Conservation (phyloP, 2,113 vertebrate genomes). For the Laticauda colubrina region DNA sequence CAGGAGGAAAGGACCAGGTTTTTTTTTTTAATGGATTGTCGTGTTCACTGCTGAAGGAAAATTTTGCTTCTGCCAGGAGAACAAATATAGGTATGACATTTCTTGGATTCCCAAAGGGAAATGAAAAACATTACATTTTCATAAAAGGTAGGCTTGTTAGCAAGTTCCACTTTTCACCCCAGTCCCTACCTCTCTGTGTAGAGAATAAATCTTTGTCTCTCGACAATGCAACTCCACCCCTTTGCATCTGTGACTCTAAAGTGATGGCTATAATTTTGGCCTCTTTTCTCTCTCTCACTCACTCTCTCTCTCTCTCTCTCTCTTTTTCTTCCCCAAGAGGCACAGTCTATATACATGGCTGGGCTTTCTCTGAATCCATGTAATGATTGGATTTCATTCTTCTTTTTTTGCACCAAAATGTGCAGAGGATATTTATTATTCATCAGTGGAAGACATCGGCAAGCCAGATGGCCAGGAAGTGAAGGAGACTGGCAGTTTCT, state of each 20-base stretch:
- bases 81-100: background rate
- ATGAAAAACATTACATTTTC: background rate
- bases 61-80: background rate
- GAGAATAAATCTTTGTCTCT: background rate
- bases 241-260: background rate
- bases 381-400: background rate
- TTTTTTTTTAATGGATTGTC: too few species aligned
- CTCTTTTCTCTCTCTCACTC: background rate
- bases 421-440: constrained; percentile 35
- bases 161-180: background rate
- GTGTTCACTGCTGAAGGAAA: background rate
- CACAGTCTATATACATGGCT: background rate
- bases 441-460: constrained; percentile 21
- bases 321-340: background rate
- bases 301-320: background rate
- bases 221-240: background rate
- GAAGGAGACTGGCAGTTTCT: background rate
- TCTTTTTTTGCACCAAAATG: background rate
- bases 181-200: background rate
- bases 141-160: background rate
- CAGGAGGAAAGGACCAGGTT: background rate
- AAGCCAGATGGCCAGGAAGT: constrained; percentile 49
- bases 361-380: background rate
- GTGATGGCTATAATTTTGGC: background rate
- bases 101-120: background rate